These are phyloP conservation scores for Argynnis bischoffii DNA, from an alignment of 2,888 invertebrate species.

Conservation along the genomic window DNA sequence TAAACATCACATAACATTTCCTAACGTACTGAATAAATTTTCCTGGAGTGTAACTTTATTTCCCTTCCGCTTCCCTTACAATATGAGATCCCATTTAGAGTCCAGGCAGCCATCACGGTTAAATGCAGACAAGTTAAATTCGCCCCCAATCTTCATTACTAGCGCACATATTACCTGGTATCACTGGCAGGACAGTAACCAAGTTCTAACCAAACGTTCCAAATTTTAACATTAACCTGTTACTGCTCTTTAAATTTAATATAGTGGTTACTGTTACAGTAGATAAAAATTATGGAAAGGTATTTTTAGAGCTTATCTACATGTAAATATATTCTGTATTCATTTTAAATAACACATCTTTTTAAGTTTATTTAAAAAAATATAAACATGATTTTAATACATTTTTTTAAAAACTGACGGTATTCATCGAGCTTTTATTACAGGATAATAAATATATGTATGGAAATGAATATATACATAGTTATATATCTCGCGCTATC, in stretches of 20 bases:
- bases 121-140: slow-evolving; percentile 30
- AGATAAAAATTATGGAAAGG: too few species aligned
- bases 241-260: not conserved
- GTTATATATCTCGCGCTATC: too few species aligned
- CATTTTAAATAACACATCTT: too few species aligned
- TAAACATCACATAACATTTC: slow-evolving; percentile 10
- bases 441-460: too few species aligned
- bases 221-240: not conserved
- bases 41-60: slow-evolving; percentile 6
- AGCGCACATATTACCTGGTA: slow-evolving; percentile 56
- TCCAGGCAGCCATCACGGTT: slow-evolving; percentile 20
- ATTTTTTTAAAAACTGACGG: too few species aligned
- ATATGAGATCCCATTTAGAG: slow-evolving; percentile 26
- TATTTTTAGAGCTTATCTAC: too few species aligned
- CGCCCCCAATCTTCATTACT: slow-evolving; percentile 55
- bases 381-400: too few species aligned
- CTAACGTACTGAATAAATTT: slow-evolving; percentile 17
- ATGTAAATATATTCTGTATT: too few species aligned
- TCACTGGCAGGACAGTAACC: slow-evolving; percentile 50
- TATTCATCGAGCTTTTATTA: too few species aligned
- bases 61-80: slow-evolving; percentile 10
- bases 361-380: too few species aligned
- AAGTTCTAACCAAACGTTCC: not conserved
- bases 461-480: too few species aligned
- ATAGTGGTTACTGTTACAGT: not conserved